These are phyloP conservation scores for Ptychadena robeensis DNA, from an alignment of 2,797 vertebrate genomes.

Conservation along the genomic window DNA sequence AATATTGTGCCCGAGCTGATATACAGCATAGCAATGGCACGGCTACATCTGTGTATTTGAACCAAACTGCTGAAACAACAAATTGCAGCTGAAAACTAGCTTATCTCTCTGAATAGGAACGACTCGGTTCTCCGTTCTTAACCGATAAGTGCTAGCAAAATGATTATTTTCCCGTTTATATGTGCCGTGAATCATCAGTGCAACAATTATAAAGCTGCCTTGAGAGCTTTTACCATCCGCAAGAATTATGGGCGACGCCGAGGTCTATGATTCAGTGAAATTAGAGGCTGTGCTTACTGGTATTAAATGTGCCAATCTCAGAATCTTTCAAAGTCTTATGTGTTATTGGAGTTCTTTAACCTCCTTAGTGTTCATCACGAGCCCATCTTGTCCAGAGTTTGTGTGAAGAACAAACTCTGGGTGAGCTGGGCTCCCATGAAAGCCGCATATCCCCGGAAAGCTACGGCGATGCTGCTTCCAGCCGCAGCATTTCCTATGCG, in stretches of 20 bases:
- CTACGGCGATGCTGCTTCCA: too few relatives aligned
- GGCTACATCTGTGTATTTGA: neutral
- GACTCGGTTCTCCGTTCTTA: slow-evolving; percentile 7
- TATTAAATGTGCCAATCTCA: slow-evolving; percentile 16
- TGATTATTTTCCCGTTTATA: slow-evolving; percentile 57
- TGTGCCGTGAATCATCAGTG: slow-evolving; percentile 47
- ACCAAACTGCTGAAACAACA: slow-evolving; percentile 42
- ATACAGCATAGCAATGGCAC: neutral
- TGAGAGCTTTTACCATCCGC: slow-evolving; percentile 48
- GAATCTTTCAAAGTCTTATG: neutral
- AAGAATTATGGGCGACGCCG: slow-evolving; percentile 26
- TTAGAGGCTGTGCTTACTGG: slow-evolving; percentile 42
- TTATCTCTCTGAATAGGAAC: slow-evolving; percentile 35
- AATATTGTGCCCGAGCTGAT: neutral
- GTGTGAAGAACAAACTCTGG: too few relatives aligned
- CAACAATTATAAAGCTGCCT: slow-evolving; percentile 55
- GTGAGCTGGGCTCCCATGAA: too few relatives aligned
- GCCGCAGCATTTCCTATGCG: too few relatives aligned
- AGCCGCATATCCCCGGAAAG: too few relatives aligned
- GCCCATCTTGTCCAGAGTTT: too few relatives aligned
- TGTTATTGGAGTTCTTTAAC: neutral
- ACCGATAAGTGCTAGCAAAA: slow-evolving; percentile 51
- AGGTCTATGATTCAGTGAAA: slow-evolving; percentile 39
- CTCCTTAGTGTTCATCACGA: too few relatives aligned
- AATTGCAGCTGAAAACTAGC: slow-evolving; percentile 15